Evolutionary conservation across 2,797 vertebrate species (phyloP).

Genomic region (Tenualosa thibaudeaui): DNA sequence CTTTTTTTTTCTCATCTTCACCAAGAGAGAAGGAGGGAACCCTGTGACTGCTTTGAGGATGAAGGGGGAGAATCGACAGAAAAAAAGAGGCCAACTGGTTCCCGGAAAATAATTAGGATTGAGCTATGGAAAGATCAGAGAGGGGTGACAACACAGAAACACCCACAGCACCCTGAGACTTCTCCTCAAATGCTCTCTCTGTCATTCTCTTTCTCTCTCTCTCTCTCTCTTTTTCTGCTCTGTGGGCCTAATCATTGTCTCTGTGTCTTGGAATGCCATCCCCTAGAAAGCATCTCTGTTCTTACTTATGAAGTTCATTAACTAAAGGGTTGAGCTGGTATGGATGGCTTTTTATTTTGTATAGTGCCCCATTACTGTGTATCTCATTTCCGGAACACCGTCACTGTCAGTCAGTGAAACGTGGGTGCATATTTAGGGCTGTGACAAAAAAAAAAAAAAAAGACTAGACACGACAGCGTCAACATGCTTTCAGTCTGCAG

Average conservation of each 20-base stretch:
- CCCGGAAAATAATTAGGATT: not conserved
- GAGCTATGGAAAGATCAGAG: not conserved
- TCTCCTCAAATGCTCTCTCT: not conserved
- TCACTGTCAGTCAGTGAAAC: not conserved
- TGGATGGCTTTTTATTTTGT: not conserved
- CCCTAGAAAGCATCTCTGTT: not conserved
- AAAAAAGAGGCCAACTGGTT: not conserved
- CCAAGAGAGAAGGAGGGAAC: not conserved
- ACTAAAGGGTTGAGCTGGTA: not conserved
- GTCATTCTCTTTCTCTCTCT: not conserved
- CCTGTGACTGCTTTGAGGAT: not conserved
- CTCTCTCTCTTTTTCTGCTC: not conserved
- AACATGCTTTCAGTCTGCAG: not conserved
- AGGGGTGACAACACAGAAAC: slow-evolving; percentile 2
- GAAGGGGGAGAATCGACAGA: not conserved
- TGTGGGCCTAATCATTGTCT: not conserved
- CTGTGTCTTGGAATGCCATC: not conserved
- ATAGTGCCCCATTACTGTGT: not conserved
- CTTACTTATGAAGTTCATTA: not conserved
- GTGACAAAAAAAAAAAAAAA: not conserved
- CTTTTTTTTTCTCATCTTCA: not conserved
- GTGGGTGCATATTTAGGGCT: not conserved
- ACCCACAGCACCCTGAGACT: not conserved
- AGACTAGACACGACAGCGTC: not conserved
- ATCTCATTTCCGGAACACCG: not conserved